Percentiles rank a stretch among this genome's conserved stretches.
Evolutionary conservation across 1,140 invertebrate species (phyloP).

Genomic region (Tetragnatha versicolor): DNA sequence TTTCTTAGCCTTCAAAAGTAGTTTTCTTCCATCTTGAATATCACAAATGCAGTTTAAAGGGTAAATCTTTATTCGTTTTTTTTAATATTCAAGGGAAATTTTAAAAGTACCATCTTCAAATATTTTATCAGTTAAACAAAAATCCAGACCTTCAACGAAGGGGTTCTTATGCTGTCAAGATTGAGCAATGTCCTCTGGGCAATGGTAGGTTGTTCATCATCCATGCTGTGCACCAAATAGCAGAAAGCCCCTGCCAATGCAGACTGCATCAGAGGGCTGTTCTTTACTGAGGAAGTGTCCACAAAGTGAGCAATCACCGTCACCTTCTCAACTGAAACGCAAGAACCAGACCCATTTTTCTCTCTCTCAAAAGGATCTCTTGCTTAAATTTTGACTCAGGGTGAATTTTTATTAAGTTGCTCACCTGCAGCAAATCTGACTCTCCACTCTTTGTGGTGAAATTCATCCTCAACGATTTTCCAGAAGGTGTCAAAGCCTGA

Average conservation of each 20-base stretch:
- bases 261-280: constrained; percentile 86
- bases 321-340: constrained; percentile 81
- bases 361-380: background rate
- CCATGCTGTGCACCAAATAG: constrained; percentile 93
- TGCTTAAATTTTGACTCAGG: background rate
- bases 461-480: constrained; percentile 90
- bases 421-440: constrained; percentile 85
- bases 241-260: constrained; percentile 95
- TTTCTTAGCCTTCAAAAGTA: too few species aligned
- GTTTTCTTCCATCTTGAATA: too few species aligned
- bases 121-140: constrained; percentile 12
- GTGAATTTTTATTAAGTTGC: background rate
- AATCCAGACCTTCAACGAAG: constrained; percentile 64
- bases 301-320: constrained; percentile 91
- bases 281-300: constrained; percentile 84
- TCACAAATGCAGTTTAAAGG: too few species aligned
- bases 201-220: constrained; percentile 93
- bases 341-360: background rate
- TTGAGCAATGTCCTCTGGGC: constrained; percentile 92
- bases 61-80: too few species aligned
- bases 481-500: constrained; percentile 94
- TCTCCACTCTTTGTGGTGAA: constrained; percentile 88
- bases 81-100: too few species aligned
- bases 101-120: too few species aligned
- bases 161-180: constrained; percentile 91